Evolutionary conservation across 1,140 invertebrate species (phyloP).

Genomic region (Pseudomyrmex flavicornis): DNA sequence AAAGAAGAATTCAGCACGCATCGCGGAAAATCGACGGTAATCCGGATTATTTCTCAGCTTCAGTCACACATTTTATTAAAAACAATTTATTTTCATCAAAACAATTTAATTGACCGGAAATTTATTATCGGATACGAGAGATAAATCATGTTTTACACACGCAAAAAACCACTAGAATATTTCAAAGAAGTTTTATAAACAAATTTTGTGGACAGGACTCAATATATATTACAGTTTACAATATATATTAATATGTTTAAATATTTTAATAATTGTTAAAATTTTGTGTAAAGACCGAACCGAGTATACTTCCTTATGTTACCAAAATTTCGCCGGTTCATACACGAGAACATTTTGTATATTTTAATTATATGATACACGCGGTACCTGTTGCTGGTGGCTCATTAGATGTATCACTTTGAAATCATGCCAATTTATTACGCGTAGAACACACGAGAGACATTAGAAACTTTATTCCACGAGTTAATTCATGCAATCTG

Average conservation of each 20-base stretch:
- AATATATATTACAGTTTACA: no score
- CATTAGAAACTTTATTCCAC: neutral
- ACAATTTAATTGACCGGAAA: neutral
- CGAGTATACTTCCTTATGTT: neutral
- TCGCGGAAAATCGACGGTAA: slow-evolving; percentile 75
- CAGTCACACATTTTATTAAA: neutral
- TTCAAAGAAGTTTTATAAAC: no score
- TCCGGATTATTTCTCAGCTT: neutral
- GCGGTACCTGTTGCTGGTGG: slow-evolving; percentile 25
- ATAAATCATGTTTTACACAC: no score
- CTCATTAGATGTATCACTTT: slow-evolving; percentile 31
- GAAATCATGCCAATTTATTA: slow-evolving; percentile 50
- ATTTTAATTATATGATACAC: slow-evolving; percentile 34
- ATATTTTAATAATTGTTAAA: no score
- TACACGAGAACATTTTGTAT: neutral
- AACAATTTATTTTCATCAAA: neutral
- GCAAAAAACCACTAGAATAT: no score
- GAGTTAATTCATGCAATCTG: neutral
- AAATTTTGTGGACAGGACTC: no score
- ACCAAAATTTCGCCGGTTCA: neutral
- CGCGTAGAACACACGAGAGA: neutral
- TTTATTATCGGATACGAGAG: no score
- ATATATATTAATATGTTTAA: no score
- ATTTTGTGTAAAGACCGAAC: no score
- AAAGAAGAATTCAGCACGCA: slow-evolving; percentile 87